Evolutionary conservation across 2,888 invertebrate species (phyloP), one percentile per base, ranked within the genome.

Genomic region (Steinernema hermaphroditum): DNA sequence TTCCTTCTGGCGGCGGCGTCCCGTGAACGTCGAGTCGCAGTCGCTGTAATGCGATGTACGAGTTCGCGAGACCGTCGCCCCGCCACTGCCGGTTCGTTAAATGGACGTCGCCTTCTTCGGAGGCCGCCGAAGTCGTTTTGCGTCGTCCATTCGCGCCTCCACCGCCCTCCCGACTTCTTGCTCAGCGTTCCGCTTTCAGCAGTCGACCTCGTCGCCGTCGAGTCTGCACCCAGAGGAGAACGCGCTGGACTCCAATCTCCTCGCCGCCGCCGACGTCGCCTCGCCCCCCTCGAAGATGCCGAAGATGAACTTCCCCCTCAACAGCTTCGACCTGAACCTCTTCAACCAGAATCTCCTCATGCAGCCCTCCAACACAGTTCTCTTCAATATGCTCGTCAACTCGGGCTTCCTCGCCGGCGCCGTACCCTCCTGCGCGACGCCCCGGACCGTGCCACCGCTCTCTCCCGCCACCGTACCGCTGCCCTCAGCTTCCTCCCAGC

Each of bases 1-100:
- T 62, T 62, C 62, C 62, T 62, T 62, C 16, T 29, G 62, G 27
- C 32, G 62, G 27, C n/a, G n/a, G n/a, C n/a, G n/a, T n/a, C n/a
- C n/a, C n/a, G n/a, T n/a, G n/a, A n/a, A n/a, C n/a, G n/a, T n/a
- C n/a, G n/a, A n/a, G n/a, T n/a, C n/a, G n/a, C n/a, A n/a, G 62
- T 62, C 62, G 62, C 62, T 62, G 29, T 62, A 62, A 27, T 62
- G 62, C 62, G 29, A 46, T 46, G 22, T 46, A 46, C 46, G 62
- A 62, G 62, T 62, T 62, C 62, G 62, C 62, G 62, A 62, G 32
- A 62, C 62, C 62, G 62, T 19, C 12, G 19, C 54, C 27, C 54
- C 19, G 54, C 54, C 27, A 27, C 54, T 54, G 54, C 14, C 12
- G 32, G 16, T 32, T 29, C 62, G 62, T 62, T 62, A 62, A 62